Base-by-base conservation (phyloP, 2,797 vertebrate genomes). In the Halcyon badia region DNA sequence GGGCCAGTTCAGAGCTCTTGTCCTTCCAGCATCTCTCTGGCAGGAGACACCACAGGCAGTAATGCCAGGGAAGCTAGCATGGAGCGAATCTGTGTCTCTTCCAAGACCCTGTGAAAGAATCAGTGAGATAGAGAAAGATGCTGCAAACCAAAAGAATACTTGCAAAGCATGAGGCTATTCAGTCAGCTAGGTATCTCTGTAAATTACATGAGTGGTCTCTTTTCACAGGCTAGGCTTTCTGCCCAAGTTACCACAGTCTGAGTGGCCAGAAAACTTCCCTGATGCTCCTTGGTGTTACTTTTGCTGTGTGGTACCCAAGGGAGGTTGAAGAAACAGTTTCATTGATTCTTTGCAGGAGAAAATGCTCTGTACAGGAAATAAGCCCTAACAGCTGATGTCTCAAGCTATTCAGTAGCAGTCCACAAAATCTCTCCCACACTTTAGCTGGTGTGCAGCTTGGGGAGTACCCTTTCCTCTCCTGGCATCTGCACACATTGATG, bases 281-380 rank as follows among this genome's bases (percentile, higher is more conserved):
- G 0, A 2, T 31, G 7, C 70, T 90, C 14, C 60, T 65, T 61
- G 26, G 17, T 79, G 46, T 69, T 69, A 31, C 8, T 19, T 79
- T 89, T 61, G 25, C 46, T 64, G 21, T n/a, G 26, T 69, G 31
- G 66, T 76, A 56, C 77, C 56, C 76, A 66, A 61, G 65, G 48
- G 62, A 81, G 66, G 31, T 79, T 84, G 54, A 52, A 44, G 73
- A 79, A 78, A 87, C 26, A 5, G 10, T 86, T 83, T 81, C 41
- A 16, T 78, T 61, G 61, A 37, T 48, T 70, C 30, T 61, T 69
- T 44, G n/a, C 7, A 5, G 30, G 31, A 16, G 18, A 33, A 78
- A 84, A 79, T 54, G 51, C 69, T 93, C n/a, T 42, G 30, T 56
- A 10, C 58, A 87, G 54, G 64, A 89, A 92, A 73, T 49, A 83